phyloP scores from a whole-genome alignment of 2,888 invertebrate species.

The Hemistola chrysoprasaria region DNA sequence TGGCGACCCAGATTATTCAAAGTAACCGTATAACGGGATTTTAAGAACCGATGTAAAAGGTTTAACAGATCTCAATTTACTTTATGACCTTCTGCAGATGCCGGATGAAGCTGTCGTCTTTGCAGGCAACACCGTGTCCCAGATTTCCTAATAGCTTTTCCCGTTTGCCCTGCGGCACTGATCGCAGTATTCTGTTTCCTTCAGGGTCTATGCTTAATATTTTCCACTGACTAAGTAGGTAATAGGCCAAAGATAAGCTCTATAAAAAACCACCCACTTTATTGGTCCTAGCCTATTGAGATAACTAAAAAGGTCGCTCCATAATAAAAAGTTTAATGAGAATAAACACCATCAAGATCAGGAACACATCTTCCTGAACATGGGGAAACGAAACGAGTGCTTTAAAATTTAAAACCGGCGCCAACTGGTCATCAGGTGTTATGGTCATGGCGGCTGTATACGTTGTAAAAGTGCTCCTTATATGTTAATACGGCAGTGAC shows the following conservation, averaged over 20 bases:
- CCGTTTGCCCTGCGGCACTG: constrained; percentile 7
- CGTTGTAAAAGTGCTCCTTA: constrained; percentile 53
- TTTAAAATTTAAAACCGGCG: constrained; percentile 9
- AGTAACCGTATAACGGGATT: constrained; percentile 30
- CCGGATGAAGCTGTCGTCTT: constrained; percentile 19
- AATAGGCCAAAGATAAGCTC: too few species aligned
- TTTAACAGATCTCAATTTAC: constrained; percentile 25
- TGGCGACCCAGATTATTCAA: neutral
- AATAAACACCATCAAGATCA: too few species aligned
- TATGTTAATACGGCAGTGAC: constrained; percentile 57
- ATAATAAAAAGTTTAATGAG: too few species aligned
- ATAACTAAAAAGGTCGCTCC: too few species aligned
- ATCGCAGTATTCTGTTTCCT: too few species aligned
- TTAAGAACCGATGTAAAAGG: constrained; percentile 33
- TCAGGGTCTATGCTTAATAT: too few species aligned
- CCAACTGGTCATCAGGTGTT: constrained; percentile 26
- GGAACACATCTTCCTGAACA: neutral
- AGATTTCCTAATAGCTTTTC: constrained; percentile 13
- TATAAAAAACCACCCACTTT: too few species aligned
- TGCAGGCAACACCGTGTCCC: constrained; percentile 10
- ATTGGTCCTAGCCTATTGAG: too few species aligned
- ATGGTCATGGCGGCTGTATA: constrained; percentile 27
- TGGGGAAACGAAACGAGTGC: constrained; percentile 1
- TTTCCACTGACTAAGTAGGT: too few species aligned
- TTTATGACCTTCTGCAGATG: constrained; percentile 16